Evolutionary conservation across 2,113 vertebrate species (phyloP), one percentile per base, ranked within the genome.

Genomic region (Sinosuthora webbiana): DNA sequence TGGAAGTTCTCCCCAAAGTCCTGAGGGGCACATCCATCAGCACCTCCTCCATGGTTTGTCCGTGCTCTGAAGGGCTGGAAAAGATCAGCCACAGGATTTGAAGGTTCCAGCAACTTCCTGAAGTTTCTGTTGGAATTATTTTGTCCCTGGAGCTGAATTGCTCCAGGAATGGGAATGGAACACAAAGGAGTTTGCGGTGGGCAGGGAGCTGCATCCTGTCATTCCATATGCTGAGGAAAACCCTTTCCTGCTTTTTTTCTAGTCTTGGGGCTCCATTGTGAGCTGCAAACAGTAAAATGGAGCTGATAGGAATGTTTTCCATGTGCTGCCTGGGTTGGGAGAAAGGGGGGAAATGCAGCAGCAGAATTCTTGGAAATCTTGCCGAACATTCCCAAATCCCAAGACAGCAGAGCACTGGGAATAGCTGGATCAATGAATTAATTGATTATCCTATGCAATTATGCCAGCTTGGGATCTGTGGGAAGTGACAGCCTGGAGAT

Each of bases 221-320:
- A 75, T 93, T 90, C 95, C 62, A 14, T 60, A 81, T 78, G 91
- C 35, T 47, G 52, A 97, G 95, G 82, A 97, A 97, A 98, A 70
- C 60, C 77, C 90, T 97, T 98, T 97, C 95, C 95, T 97, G 94
- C 91, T 91, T 76, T 10, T 10, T 95, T 96, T 95, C 95, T 93
- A 42, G 64, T 95, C 93, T 94, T 27, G 10, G 49, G 71, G 87
- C 74, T 84, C 97, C 95, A 97, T 97, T 98, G 96, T 98, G 78
- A 95, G 80, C 56, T 50, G 33, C 44, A 90, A 49, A 42, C 71
- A 97, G 97, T 95, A 96, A 98, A 94, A 44, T 6, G 17, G 25
- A 60, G 91, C 90, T 67, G 67, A 94, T 75, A 73, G 56, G 55
- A 81, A 91, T 60, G 94, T 78, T 89, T 83, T 90, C 70, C 30